Conservation (phyloP, 1,140 invertebrate genomes). For the Pseudomyrmex pallidus region DNA sequence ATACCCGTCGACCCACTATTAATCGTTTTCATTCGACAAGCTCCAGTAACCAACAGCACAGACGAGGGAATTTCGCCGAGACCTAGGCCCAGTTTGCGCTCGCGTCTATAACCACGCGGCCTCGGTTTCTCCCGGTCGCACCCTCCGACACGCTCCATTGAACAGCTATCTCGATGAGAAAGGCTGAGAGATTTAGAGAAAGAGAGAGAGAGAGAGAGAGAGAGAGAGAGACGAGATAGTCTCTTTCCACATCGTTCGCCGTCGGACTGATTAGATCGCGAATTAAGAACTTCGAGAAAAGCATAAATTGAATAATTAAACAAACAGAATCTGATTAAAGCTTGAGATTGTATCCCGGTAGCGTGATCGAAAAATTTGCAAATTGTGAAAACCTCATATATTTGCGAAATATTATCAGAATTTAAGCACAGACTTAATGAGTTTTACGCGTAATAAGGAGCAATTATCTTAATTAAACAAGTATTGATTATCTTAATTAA, state of each 20-base stretch:
- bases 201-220: no score
- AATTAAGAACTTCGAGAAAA: neutral
- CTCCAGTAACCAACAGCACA: conserved; percentile 77
- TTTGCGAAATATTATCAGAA: neutral
- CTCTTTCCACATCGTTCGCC: neutral
- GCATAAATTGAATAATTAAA: neutral
- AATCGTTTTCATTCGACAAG: conserved; percentile 77
- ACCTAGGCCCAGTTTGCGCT: conserved; percentile 78
- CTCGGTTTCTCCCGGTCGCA: conserved; percentile 60
- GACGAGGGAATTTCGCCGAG: conserved; percentile 69
- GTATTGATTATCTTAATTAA: conserved; percentile 57
- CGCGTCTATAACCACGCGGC: conserved; percentile 17
- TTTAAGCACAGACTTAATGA: neutral
- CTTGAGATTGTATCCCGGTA: no score
- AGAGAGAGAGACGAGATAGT: no score
- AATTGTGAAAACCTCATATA: no score
- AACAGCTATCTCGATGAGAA: conserved; percentile 48
- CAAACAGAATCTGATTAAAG: neutral
- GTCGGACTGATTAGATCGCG: neutral
- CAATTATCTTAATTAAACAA: no score
- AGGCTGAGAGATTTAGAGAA: conserved; percentile 4
- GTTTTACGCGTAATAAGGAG: neutral
- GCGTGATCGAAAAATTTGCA: no score
- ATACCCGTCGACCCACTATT: conserved; percentile 43
- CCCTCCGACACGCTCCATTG: conserved; percentile 63